Conservation (phyloP, 1,140 invertebrate genomes). For the Drosophila elegans region DNA sequence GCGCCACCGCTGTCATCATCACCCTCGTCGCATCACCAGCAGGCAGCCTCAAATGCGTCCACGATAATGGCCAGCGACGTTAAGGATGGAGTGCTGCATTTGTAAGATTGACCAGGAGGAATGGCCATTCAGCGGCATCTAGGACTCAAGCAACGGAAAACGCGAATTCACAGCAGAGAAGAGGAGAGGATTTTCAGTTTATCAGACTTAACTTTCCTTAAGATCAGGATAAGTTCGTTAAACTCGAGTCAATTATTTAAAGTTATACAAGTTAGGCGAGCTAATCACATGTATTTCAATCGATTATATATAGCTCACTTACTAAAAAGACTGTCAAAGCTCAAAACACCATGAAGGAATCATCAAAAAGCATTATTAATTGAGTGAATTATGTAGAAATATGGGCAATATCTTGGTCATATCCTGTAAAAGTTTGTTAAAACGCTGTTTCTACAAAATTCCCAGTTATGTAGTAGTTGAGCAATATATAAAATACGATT, state of each 20-base stretch:
- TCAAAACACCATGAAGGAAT: background rate
- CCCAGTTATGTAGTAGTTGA: constrained; percentile 3
- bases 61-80: constrained; percentile 78
- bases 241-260: constrained; percentile 37
- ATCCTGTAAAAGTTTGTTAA: background rate
- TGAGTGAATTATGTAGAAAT: background rate
- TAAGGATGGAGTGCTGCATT: constrained; percentile 82
- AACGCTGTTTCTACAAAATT: background rate
- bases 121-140: background rate
- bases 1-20: constrained; percentile 46
- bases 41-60: constrained; percentile 76
- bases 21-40: constrained; percentile 71
- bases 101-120: constrained; percentile 33
- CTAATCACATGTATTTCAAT: constrained; percentile 9
- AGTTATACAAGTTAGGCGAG: constrained; percentile 14
- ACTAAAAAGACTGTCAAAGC: constrained; percentile 3
- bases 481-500: constrained; percentile 34
- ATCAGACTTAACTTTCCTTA: constrained; percentile 10
- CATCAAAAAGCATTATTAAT: background rate
- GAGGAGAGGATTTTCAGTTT: constrained; percentile 16
- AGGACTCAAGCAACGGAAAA: constrained; percentile 10
- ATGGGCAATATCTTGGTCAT: background rate
- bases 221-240: constrained; percentile 13
- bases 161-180: constrained; percentile 8
- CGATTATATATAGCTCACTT: constrained; percentile 5